Base-by-base conservation (phyloP, 2,113 vertebrate genomes). In the Gobius niger region DNA sequence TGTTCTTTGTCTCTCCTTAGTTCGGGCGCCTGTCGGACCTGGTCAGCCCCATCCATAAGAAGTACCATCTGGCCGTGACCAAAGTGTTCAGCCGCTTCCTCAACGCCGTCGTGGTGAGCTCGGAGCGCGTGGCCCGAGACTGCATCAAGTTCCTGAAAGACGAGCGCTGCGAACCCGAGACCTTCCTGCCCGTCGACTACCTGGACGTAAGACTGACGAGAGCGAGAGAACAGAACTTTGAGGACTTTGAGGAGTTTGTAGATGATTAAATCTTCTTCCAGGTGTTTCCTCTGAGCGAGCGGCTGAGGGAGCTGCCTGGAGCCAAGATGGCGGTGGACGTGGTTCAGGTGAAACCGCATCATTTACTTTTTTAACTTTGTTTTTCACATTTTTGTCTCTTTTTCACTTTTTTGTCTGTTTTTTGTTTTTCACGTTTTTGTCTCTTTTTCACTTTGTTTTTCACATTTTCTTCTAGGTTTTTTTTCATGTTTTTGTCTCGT, bases 41-140 rank as follows among this genome's bases (percentile, higher is more conserved):
- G 50, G 98, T 96, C 79, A 95, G 95, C 75, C 97, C 97, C 59
- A 94, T 97, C 70, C 96, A 99, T 82, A 97, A 95, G 88, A 99
- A 96, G 82, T 99, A 98, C 77, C 96, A 96, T 76, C 92, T 99
- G 73, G 96, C 96, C 10, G 93, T 98, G 67, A 96, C 95, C 66
- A 99, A 98, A 82, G 90, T 97, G 11, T 96, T 98, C 63, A 94
- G 96, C 67, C 93, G 52, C 54, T 94, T 94, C 80, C 93, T 99
- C 89, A 89, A 92, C 9, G 94, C 96, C 64, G 94, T 99, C 3
- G 90, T 99, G n/a, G 98, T 99, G 74, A 15, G 93, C 6, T 85
- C 94, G 6, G 95, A 96, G 77, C 96, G 95, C 75, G 89, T 90
- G 52, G 97, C 96, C 9, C 93, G 86, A 6, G 95, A 96, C 63